A percentile compares a stretch with the other conserved stretches of the same genome.
These are phyloP conservation scores for Neodiprion lecontei DNA, from an alignment of 1,140 invertebrate species.

Conservation along the genomic window DNA sequence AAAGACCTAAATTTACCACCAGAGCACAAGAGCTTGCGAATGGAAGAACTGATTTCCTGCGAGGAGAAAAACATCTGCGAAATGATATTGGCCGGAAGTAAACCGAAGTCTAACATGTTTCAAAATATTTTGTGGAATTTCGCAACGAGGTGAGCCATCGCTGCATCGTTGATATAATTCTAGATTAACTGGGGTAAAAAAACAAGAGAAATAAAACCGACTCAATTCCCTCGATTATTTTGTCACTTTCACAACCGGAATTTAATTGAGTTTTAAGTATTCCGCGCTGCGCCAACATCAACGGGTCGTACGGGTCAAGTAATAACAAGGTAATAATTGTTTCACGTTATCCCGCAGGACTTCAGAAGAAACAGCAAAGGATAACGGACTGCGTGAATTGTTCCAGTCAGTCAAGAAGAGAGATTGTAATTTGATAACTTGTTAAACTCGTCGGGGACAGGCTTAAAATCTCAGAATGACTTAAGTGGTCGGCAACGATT, in stretches of 20 bases:
- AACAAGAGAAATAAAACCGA: not conserved
- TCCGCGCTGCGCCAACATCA: not conserved
- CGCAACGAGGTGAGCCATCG: constrained; percentile 42
- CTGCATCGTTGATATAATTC: constrained; percentile 15
- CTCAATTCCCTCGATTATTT: constrained; percentile 10
- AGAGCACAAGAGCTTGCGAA: constrained; percentile 43
- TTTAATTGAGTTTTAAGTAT: not conserved
- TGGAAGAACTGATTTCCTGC: constrained; percentile 33
- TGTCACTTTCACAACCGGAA: not conserved
- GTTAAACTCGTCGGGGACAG: constrained; percentile 23
- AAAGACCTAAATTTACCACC: constrained; percentile 44
- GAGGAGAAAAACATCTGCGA: constrained; percentile 52
- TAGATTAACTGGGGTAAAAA: not conserved
- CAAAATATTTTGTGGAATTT: constrained; percentile 47
- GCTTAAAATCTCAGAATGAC: not conserved
- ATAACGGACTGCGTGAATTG: constrained; percentile 46
- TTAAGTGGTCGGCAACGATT: not conserved
- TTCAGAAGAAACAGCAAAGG: constrained; percentile 35
- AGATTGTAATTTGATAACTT: constrained; percentile 41
- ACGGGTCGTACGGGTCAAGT: not conserved
- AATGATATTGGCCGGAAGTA: constrained; percentile 41
- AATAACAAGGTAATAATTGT: constrained; percentile 9
- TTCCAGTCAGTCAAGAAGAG: constrained; percentile 49
- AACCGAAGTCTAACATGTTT: constrained; percentile 40
- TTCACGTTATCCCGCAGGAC: constrained; percentile 39